Evolutionary conservation across 1,140 invertebrate genomes (phyloP).

Genomic region (Argopecten irradians): DNA sequence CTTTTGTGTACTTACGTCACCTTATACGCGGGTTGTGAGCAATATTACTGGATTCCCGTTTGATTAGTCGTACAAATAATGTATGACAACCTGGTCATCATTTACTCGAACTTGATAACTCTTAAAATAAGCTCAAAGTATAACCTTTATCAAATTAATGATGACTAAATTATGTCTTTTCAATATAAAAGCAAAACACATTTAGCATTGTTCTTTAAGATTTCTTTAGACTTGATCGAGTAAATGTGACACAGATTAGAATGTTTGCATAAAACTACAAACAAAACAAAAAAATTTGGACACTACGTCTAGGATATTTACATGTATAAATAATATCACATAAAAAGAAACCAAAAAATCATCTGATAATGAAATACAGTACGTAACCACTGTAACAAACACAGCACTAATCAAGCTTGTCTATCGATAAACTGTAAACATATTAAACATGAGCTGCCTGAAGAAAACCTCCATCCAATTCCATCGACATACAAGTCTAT

Average conservation of each 20-base stretch:
- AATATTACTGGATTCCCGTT: neutral
- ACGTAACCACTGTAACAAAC: neutral
- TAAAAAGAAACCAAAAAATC: neutral
- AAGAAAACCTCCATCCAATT: neutral
- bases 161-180: too few relatives aligned
- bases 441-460: neutral
- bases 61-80: neutral
- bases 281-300: neutral
- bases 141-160: too few relatives aligned
- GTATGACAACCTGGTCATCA: neutral
- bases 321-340: constrained; percentile 19
- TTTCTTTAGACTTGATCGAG: neutral
- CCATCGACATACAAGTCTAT: neutral
- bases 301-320: constrained; percentile 22
- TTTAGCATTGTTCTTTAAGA: too few relatives aligned
- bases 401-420: constrained; percentile 1
- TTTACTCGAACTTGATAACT: neutral
- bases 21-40: neutral
- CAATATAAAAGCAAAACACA: too few relatives aligned
- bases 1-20: neutral
- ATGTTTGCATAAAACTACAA: constrained; percentile 16
- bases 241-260: neutral
- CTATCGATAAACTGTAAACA: neutral
- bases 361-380: neutral
- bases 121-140: too few relatives aligned